Evolutionary conservation across 2,797 vertebrate species (phyloP), one percentile per base, ranked within the genome.

Genomic region (Acipenser ruthenus): DNA sequence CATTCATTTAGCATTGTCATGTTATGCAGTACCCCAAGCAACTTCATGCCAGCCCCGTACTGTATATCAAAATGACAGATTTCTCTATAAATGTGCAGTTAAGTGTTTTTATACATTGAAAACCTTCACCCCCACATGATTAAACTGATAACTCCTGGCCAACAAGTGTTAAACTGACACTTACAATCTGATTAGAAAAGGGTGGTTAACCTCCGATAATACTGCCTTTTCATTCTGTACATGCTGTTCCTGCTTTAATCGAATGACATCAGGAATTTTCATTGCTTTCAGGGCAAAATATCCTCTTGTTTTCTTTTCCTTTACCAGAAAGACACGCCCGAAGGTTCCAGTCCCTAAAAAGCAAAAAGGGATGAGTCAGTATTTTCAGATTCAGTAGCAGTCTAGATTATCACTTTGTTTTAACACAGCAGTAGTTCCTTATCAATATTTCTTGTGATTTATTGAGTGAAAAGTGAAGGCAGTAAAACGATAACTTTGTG

Each of bases 221-320:
- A 96, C 95, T 10, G 93, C 89, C 77, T 98, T 98, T 80, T 98
- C 94, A 6, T 96, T 98, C 83, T 95, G 94, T 6, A 98, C 95
- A 0, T 98, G 95, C 23, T 95, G 93, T 67, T 97, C 94, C 82
- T 98, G 95, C 78, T 96, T 95, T 72, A 98, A 88, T 6, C 95
- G 89, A 78, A 97, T 93, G 63, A 98, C 93, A 52, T 97, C 95
- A 0, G 90, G 87, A 82, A 98, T 97, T 81, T 93, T 95, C 95
- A 98, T 97, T 56, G 93, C 90, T 84, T 98, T 98, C 70, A 98
- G 86, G 0, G 95, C 95, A 62, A 87, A 92, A 83, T 91, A 95
- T 23, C 70, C 77, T 64, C 86, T 75, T 63, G 77, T 88, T 56
- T 86, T 82, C 82, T 93, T 93, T 75, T 95, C 91, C 71, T 86